A percentile compares a stretch with the other conserved stretches of the same genome.
These are phyloP conservation scores for Montipora efflorescens DNA, from an alignment of 64 coral and sea anemone genomes.

Conservation along the genomic window DNA sequence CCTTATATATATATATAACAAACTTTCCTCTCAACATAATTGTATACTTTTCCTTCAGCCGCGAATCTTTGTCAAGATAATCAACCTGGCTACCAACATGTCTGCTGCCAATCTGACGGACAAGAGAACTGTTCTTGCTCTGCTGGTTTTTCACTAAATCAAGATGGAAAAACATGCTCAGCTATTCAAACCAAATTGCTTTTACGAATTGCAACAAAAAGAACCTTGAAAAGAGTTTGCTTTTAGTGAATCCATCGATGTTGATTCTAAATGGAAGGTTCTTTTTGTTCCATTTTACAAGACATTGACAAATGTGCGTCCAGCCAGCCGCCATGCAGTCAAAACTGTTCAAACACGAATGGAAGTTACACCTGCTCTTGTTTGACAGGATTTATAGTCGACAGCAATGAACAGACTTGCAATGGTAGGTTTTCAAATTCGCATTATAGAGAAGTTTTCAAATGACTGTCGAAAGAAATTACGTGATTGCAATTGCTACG, in stretches of 20 bases:
- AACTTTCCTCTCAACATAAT: neutral
- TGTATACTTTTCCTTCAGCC: neutral
- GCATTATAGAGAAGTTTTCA: neutral
- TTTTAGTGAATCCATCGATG: neutral
- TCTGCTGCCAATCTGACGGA: slow-evolving; percentile 40
- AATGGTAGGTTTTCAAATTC: neutral
- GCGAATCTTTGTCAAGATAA: neutral
- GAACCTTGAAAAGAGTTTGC: neutral
- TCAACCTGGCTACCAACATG: slow-evolving; percentile 48
- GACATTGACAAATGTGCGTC: slow-evolving; percentile 61
- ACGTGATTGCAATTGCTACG: too few species aligned
- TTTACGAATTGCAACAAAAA: neutral
- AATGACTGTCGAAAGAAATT: too few species aligned
- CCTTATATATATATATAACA: too few species aligned
- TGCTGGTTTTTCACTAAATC: slow-evolving; percentile 39
- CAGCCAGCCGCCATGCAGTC: neutral
- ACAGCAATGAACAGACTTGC: slow-evolving; percentile 34
- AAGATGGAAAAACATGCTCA: slow-evolving; percentile 57
- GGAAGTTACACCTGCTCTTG: slow-evolving; percentile 55
- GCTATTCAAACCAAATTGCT: neutral
- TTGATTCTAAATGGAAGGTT: neutral
- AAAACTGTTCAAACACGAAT: slow-evolving; percentile 18
- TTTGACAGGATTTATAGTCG: slow-evolving; percentile 10
- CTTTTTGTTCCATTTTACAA: neutral
- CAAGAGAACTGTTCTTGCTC: slow-evolving; percentile 41